These are phyloP conservation scores for Catharus bicknelli DNA, from an alignment of 2,113 vertebrate species.

Conservation along the genomic window DNA sequence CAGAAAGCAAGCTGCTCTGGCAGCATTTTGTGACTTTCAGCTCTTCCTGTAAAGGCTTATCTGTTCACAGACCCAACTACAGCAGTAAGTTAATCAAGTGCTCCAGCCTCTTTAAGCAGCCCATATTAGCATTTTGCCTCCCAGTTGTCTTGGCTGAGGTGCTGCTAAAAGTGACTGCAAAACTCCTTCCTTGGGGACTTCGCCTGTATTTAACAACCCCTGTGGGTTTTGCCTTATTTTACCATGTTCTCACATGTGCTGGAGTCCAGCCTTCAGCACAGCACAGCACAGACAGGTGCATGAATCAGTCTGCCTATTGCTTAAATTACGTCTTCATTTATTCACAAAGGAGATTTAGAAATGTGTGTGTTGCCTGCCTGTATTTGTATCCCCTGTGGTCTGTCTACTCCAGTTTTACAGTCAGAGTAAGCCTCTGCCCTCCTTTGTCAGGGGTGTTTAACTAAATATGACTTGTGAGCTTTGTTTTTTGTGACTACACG, in stretches of 20 bases:
- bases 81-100: slow-evolving; percentile 21
- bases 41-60: slow-evolving; percentile 2
- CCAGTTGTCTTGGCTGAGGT: slow-evolving; percentile 6
- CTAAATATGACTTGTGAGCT: neutral
- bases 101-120: slow-evolving; percentile 1
- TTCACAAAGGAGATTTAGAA: slow-evolving; percentile 13
- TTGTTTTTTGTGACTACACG: neutral
- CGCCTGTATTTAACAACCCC: neutral
- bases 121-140: slow-evolving; percentile 18
- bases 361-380: neutral
- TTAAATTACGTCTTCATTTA: slow-evolving; percentile 11
- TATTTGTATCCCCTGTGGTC: neutral
- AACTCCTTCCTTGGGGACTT: slow-evolving; percentile 14
- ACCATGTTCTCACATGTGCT: neutral
- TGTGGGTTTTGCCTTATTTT: slow-evolving; percentile 35
- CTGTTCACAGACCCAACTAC: neutral
- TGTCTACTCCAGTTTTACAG: neutral
- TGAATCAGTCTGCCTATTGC: neutral
- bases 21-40: neutral
- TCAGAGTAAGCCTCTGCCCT: neutral
- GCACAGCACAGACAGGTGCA: slow-evolving; percentile 7
- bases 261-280: neutral
- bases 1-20: neutral
- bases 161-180: neutral
- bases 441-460: slow-evolving; percentile 14